Conservation (phyloP, 2,797 vertebrate genomes). For the Anomalospiza imberbis region DNA sequence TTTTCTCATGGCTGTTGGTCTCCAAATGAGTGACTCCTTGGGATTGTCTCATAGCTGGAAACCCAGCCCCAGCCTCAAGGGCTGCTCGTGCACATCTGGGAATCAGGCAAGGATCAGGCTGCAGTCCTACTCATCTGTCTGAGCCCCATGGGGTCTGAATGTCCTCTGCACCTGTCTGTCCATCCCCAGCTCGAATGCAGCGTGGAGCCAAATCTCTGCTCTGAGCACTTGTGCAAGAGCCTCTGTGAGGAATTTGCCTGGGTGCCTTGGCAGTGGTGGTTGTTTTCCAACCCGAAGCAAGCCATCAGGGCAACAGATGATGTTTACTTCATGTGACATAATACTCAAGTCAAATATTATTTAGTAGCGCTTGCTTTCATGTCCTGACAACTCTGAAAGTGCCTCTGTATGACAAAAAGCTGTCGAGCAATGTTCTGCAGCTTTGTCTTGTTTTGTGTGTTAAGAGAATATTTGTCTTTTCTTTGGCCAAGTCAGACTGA, state of each 20-base stretch:
- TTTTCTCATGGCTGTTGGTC: neutral
- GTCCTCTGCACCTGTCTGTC: neutral
- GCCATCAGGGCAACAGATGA: conserved; percentile 74
- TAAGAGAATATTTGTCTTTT: conserved; percentile 36
- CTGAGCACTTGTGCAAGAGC: conserved; percentile 44
- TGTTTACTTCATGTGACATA: conserved; percentile 75
- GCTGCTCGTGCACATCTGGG: neutral
- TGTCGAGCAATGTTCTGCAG: conserved; percentile 60
- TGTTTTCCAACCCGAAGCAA: conserved; percentile 53
- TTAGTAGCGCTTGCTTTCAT: conserved; percentile 72
- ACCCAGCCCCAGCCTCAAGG: neutral
- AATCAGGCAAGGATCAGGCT: neutral
- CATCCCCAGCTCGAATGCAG: neutral
- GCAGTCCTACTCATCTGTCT: neutral
- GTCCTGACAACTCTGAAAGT: conserved; percentile 67
- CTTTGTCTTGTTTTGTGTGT: conserved; percentile 51
- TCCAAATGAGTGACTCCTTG: neutral
- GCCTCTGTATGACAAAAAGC: conserved; percentile 67
- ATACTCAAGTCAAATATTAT: conserved; percentile 70
- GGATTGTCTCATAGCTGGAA: neutral
- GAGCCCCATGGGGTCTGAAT: neutral
- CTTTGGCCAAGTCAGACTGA: conserved; percentile 16
- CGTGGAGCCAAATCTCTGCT: neutral
- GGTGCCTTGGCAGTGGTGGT: conserved; percentile 48
- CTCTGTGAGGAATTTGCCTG: conserved; percentile 45